These are phyloP conservation scores for Peromyscus maniculatus DNA, from an alignment of 2,113 vertebrate genomes.

Conservation along the genomic window DNA sequence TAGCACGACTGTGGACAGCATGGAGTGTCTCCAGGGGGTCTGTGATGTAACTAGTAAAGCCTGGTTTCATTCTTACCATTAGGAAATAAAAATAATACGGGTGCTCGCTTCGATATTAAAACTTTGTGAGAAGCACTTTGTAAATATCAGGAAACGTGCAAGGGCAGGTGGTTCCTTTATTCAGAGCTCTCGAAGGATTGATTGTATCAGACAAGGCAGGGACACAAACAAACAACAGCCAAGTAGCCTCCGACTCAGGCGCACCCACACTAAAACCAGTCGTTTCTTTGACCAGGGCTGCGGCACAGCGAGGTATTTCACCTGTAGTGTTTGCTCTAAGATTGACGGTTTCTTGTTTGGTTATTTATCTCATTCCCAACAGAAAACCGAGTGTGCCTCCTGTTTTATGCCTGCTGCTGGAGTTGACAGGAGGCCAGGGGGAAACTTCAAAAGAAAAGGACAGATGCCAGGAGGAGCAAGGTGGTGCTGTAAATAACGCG, in stretches of 20 bases:
- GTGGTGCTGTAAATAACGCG: conserved; percentile 58
- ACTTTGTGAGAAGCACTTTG: background rate
- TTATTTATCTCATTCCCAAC: conserved; percentile 72
- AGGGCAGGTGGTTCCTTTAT: background rate
- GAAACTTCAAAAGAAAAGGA: conserved; percentile 73
- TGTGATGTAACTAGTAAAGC: background rate
- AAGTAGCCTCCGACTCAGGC: background rate
- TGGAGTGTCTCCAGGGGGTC: background rate
- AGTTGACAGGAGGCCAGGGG: conserved; percentile 58
- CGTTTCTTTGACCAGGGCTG: background rate
- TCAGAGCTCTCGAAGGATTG: background rate
- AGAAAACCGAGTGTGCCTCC: conserved; percentile 48
- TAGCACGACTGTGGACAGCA: background rate
- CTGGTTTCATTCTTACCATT: background rate
- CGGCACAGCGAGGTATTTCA: background rate
- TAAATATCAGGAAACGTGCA: background rate
- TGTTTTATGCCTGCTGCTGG: conserved; percentile 61
- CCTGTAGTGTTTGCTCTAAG: background rate
- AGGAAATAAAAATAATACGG: background rate
- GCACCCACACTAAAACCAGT: background rate
- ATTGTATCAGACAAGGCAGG: background rate
- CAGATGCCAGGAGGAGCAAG: conserved; percentile 60
- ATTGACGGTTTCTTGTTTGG: conserved; percentile 45
- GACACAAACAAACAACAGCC: background rate
- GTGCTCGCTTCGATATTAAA: background rate